A percentile compares a stretch with the other conserved stretches of the same genome.
Evolutionary conservation across 2,797 vertebrate species (phyloP).

Genomic region (Aphelocoma californica): DNA sequence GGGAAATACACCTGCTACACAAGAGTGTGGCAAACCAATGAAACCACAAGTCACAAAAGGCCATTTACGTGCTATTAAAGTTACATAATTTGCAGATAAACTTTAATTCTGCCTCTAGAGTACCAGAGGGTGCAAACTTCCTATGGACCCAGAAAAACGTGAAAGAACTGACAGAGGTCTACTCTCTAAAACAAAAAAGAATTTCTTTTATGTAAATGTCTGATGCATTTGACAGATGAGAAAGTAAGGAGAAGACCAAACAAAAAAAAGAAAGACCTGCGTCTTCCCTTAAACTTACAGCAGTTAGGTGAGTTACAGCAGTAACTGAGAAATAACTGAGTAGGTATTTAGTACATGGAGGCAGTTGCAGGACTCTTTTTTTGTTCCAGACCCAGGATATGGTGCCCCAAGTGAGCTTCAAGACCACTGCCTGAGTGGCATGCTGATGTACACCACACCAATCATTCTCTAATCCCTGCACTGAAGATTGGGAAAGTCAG

Average conservation of each 20-base stretch:
- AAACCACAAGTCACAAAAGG: background rate
- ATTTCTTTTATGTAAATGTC: background rate
- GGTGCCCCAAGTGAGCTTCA: rapidly evolving
- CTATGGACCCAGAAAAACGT: background rate
- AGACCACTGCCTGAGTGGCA: background rate
- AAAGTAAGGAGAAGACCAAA: background rate
- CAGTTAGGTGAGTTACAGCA: background rate
- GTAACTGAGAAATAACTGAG: background rate
- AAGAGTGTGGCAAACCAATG: background rate
- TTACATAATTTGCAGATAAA: background rate
- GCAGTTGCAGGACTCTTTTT: background rate
- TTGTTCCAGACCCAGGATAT: background rate
- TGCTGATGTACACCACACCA: background rate
- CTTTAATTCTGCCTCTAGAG: background rate
- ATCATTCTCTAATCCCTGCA: background rate
- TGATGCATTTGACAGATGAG: background rate
- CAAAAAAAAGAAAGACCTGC: background rate
- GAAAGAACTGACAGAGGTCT: background rate
- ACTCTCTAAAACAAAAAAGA: background rate
- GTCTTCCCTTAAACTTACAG: background rate
- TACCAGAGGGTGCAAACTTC: background rate
- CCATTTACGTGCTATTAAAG: background rate
- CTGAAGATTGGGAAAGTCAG: background rate
- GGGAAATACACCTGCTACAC: background rate
- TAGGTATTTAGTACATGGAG: background rate